Evolutionary conservation across 2,113 vertebrate genomes (phyloP).

Genomic region (Chelonoidis abingdonii): DNA sequence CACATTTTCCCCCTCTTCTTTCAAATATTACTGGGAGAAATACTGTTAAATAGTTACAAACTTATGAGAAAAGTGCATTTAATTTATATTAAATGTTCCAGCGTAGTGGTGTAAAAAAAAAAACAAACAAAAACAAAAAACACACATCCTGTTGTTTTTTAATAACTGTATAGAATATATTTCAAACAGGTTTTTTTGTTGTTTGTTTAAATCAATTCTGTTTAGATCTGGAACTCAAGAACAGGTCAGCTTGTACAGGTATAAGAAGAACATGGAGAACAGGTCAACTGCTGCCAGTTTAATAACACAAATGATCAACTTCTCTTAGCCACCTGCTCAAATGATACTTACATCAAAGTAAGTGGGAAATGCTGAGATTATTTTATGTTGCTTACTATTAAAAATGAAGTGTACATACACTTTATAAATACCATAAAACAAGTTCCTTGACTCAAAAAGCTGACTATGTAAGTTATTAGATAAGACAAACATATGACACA

Average conservation of each 20-base stretch:
- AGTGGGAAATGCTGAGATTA: constrained; percentile 51
- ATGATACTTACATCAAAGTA: constrained; percentile 87
- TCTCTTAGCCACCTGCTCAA: constrained; percentile 92
- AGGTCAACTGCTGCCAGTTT: constrained; percentile 95
- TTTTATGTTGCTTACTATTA: neutral
- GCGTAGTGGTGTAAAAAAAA: neutral
- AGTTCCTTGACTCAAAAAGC: neutral
- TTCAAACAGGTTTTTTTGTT: neutral
- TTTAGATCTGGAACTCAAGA: constrained; percentile 91
- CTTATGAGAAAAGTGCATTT: neutral
- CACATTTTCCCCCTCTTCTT: neutral
- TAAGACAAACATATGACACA: neutral
- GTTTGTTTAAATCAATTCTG: constrained; percentile 30
- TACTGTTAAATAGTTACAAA: neutral
- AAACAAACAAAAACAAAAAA: neutral
- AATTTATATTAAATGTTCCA: neutral
- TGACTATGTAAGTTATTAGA: neutral
- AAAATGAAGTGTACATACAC: neutral
- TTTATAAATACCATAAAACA: neutral
- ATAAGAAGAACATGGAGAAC: constrained; percentile 90
- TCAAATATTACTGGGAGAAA: neutral
- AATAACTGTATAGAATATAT: neutral
- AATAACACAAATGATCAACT: constrained; percentile 80
- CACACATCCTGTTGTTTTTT: neutral
- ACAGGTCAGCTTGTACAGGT: constrained; percentile 78